Evolutionary conservation across 2,113 vertebrate species (phyloP), one percentile per base, ranked within the genome.

Genomic region (Microtus ochrogaster): DNA sequence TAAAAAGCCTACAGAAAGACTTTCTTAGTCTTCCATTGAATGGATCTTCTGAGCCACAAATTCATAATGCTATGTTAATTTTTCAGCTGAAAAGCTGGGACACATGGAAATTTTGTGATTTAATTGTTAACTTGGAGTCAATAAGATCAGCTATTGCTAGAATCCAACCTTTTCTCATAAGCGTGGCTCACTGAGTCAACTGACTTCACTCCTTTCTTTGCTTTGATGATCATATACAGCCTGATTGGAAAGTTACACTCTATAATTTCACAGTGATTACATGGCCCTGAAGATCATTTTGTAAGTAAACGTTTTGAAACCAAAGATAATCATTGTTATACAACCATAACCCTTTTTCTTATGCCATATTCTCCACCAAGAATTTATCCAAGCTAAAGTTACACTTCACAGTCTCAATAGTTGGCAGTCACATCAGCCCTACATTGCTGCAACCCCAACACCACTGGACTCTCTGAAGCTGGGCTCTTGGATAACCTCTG

Each of bases 261-360:
- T 97, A 65, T 97, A 97, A 98, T 98, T 97, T 97, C 94, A 98
- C 92, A 97, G 96, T 93, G 95, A 97, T 97, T 97, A 96, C 73
- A 98, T 89, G 96, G 72, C 72, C 89, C 85, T 95, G 92, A 96
- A 94, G 92, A 91, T 97, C 89, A 84, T 97, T 95, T 97, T 95
- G 91, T 97, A 96, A 97, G 96, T 96, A 97, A 97, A 97, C 92
- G 92, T 97, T 97, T 96, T 95, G 95, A 98, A 97, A 97, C 96
- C 97, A 96, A 96, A 97, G 96, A 97, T 97, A 97, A 97, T 97
- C 96, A 98, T 95, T 97, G 95, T 97, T 97, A 65, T 96, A 89
- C 2, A 89, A 95, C 86, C 95, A 92, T 82, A 97, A 93, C 89
- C 97, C 90, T 97, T 97, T 97, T 95, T 97, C 94, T 90, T 89